A percentile compares a stretch with the other conserved stretches of the same genome.
Evolutionary conservation across 1,140 invertebrate species (phyloP).

Genomic region (Achroia grisella): DNA sequence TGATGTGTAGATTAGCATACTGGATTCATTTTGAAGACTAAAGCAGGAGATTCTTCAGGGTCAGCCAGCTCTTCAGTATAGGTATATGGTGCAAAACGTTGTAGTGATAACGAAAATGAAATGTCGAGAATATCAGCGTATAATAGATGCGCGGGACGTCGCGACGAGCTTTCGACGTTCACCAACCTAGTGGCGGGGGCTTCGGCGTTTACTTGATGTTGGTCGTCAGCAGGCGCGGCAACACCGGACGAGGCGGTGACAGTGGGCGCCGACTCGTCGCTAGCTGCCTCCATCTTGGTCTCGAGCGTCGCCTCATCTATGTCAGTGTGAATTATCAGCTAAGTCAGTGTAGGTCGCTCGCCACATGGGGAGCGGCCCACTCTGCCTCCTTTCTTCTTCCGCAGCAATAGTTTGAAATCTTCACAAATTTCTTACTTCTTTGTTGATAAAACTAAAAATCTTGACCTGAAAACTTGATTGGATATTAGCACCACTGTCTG

Average conservation of each 20-base stretch:
- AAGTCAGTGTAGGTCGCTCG: conserved; percentile 54
- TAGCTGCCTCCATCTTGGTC: conserved; percentile 23
- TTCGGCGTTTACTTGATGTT: conserved; percentile 54
- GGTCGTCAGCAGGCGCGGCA: conserved; percentile 32
- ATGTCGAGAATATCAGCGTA: conserved; percentile 38
- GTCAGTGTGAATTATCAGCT: conserved; percentile 48
- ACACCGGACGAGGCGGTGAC: conserved; percentile 25
- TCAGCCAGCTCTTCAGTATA: conserved; percentile 7
- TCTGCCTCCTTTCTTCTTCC: conserved; percentile 38
- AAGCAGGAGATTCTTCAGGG: not conserved
- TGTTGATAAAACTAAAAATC: conserved; percentile 34
- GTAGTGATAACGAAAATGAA: conserved; percentile 51
- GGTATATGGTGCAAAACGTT: conserved; percentile 67
- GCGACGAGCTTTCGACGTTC: conserved; percentile 51
- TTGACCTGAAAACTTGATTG: conserved; percentile 72
- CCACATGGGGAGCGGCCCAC: conserved; percentile 36
- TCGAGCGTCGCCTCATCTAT: conserved; percentile 52
- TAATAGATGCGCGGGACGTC: conserved; percentile 52
- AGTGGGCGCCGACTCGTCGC: conserved; percentile 31
- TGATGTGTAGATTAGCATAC: not conserved
- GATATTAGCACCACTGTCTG: conserved; percentile 63
- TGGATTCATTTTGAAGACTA: conserved; percentile 1
- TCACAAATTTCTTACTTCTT: conserved; percentile 16
- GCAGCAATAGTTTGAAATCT: not conserved
- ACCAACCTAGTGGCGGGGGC: conserved; percentile 65